Evolutionary conservation across 2,888 invertebrate genomes (phyloP), one percentile per base, ranked within the genome.

Genomic region (Myopa testacea): DNA sequence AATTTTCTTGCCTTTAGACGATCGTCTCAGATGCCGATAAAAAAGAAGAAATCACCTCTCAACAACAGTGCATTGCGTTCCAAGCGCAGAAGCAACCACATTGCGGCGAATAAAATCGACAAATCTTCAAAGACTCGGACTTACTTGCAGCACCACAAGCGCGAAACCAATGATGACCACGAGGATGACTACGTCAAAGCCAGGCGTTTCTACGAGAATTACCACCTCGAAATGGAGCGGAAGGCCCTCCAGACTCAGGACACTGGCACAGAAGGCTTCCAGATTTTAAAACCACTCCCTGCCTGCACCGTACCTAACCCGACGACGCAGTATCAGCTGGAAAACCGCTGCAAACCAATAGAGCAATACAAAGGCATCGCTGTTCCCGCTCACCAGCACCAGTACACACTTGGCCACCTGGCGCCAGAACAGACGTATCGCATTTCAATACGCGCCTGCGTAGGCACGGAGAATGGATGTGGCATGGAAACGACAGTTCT

Each of bases 391-490:
- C 76, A 80, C 10, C 79, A 77, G 37, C 85, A 87, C 50, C 82
- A 79, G 6, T 83, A 81, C 58, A 80, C 73, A 0, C 38, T 88
- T 7, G 75, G 77, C 0, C 55, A 83, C 6, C 77, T 88, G 8
- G 12, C 81, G 2, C 81, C 84, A 1, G 76, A 82, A 19, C 77
- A 79, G 50, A 80, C 78, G 4, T 88, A 89, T 81, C 82, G 82
- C 10, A 80, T 88, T 8, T 81, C 83, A n/a, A 77, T 88, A 0
- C 83, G 85, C 0, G 88, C 88, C 3, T 88, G 88, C 79, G 85
- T 84, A 0, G 82, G 78, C 4, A 75, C 88, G 50, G 12, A 79
- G 40, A 87, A 87, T 75, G 85, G 85, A 0, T 88, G 89, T 63
- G 88, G 88, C n/a, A 80, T 79, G 0, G 87, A 85, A 2, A 80